Percentiles rank a stretch among this genome's conserved stretches.
Evolutionary conservation across 2,113 vertebrate genomes (phyloP).

Genomic region (Neogale vison): DNA sequence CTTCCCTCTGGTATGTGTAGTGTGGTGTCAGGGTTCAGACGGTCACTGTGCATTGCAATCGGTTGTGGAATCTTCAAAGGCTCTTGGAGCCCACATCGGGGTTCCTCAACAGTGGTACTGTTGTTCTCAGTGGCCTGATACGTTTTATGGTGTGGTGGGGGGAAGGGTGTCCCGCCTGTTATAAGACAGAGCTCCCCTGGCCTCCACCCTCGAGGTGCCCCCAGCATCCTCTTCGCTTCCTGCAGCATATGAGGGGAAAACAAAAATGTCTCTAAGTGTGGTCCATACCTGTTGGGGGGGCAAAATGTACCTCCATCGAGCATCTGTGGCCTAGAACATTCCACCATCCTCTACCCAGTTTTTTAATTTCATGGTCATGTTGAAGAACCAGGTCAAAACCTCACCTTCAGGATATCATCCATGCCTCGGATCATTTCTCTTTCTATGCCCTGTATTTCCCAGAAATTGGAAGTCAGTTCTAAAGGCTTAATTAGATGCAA

Average conservation of each 20-base stretch:
- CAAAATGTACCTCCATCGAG: not conserved
- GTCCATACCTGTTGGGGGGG: not conserved
- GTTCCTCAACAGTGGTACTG: not conserved
- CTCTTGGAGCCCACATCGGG: not conserved
- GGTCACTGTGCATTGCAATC: not conserved
- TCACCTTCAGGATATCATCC: not conserved
- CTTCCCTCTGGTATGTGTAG: not conserved
- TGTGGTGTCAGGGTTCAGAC: not conserved
- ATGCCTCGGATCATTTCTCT: not conserved
- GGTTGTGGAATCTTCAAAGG: not conserved
- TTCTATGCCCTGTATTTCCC: not conserved
- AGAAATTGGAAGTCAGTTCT: not conserved
- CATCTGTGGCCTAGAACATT: not conserved
- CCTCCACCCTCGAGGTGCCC: not conserved
- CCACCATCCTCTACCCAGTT: not conserved
- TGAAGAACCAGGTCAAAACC: not conserved
- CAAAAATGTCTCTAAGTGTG: not conserved
- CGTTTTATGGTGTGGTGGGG: not conserved
- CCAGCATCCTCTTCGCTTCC: not conserved
- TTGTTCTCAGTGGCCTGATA: not conserved
- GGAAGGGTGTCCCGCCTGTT: accelerated
- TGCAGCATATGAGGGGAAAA: not conserved
- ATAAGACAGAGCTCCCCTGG: not conserved
- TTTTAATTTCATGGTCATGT: not conserved
- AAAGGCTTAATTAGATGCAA: not conserved